Base-by-base conservation (phyloP, 2,888 invertebrate genomes). In the Limnephilus rhombicus region DNA sequence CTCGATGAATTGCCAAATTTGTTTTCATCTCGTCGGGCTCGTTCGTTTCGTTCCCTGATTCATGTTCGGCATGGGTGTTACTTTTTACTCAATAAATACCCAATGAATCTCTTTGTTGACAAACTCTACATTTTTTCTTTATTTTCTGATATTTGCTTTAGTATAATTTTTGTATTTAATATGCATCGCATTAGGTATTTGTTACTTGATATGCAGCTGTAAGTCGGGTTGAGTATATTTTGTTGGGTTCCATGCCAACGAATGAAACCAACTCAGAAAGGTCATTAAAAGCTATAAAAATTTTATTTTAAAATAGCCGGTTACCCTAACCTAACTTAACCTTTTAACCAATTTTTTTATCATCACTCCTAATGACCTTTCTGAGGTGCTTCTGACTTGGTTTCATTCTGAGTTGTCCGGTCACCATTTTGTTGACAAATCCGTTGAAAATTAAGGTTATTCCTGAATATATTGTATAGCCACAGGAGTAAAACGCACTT, bases 11-110 rank as follows among this genome's bases (percentile, higher is more conserved):
- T 68, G 53, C 37, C 37, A 49, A 85, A 85, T 88, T 88, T 88
- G 88, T 88, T 88, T 53, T 85, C 85, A 85, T 85, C 24, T 68
- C 41, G 85, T 15, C 41, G 85, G 13, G 34, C 37, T n/a, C 45
- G 41, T 85, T 85, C 37, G 85, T 18, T 85, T 85, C 37, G 12
- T 31, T 85, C 85, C 85, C 41, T 85, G 85, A 85, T 85, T 85
- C 18, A 41, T 85, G 34, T 41, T 41, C 18, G 85, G 85, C 85
- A 41, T 41, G 37, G n/a, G 41, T 34, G 85, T 85, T n/a, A 85
- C 41, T 85, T 85, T 85, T 41, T n/a, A 41, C n/a, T 41, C 85
- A n/a, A 85, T 85, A 45, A 85, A 85, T 82, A 82, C 34, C 29
- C 13, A 13, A 68, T 24, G 7, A 68, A 68, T 68, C 68, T 68